phyloP scores from a whole-genome alignment of 2,113 vertebrate species.

The Penelope pileata region DNA sequence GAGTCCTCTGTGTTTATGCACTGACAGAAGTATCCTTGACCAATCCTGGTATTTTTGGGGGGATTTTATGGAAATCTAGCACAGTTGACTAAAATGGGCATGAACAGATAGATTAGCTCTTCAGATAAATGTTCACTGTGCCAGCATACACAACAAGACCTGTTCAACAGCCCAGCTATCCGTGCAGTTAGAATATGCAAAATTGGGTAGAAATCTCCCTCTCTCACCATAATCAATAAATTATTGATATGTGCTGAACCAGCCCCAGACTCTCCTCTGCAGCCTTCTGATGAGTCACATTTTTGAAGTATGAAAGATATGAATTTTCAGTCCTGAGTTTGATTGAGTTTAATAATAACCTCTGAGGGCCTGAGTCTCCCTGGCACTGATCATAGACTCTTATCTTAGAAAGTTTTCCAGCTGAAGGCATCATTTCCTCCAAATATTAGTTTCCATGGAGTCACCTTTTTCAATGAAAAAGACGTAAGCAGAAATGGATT shows the following conservation, averaged over 20 bases:
- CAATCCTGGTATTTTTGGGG: not conserved
- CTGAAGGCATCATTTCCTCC: not conserved
- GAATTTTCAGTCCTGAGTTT: not conserved
- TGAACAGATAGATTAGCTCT: not conserved
- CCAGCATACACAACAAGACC: too few relatives aligned
- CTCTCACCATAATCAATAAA: not conserved
- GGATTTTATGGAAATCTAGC: not conserved
- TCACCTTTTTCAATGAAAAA: not conserved
- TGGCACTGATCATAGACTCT: not conserved
- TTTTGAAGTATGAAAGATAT: not conserved
- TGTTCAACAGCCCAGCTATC: not conserved
- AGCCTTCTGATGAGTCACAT: not conserved
- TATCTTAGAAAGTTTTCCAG: not conserved
- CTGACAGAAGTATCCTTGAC: not conserved
- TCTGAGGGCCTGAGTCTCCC: not conserved
- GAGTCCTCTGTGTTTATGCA: not conserved
- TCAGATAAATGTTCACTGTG: not conserved
- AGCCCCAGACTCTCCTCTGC: not conserved
- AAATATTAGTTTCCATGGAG: not conserved
- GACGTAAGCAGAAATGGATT: not conserved
- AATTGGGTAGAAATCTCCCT: not conserved
- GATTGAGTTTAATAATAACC: not conserved
- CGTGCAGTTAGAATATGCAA: not conserved
- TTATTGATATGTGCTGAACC: not conserved
- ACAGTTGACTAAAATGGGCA: not conserved